Evolutionary conservation across 2,797 vertebrate genomes (phyloP).

Genomic region (Tokudaia muenninki): DNA sequence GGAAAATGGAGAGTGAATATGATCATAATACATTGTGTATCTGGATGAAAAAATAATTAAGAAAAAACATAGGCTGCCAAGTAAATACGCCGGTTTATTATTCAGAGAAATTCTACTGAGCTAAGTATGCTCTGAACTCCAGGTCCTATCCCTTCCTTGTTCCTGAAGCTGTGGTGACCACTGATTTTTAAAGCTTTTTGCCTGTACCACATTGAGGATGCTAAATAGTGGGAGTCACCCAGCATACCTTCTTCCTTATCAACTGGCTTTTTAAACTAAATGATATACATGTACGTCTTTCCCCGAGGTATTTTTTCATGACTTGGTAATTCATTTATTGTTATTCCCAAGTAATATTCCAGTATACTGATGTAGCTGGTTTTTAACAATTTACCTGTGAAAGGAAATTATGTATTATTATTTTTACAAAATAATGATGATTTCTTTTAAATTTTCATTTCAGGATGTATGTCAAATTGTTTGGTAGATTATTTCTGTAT

Average conservation of each 20-base stretch:
- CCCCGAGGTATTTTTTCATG: neutral
- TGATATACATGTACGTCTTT: neutral
- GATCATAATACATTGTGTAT: neutral
- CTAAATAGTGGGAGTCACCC: neutral
- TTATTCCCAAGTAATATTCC: neutral
- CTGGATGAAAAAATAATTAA: neutral
- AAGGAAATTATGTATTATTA: neutral
- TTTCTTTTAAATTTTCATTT: constrained; percentile 30
- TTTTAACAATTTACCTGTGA: neutral
- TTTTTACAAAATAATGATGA: neutral
- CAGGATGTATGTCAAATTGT: neutral
- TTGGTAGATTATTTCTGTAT: neutral
- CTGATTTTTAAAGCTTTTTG: neutral
- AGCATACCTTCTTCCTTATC: neutral
- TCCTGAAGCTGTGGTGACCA: neutral
- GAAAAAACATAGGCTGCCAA: neutral
- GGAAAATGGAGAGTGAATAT: neutral
- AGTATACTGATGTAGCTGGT: neutral
- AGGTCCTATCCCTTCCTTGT: neutral
- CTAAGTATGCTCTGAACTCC: neutral
- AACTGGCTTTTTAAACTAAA: neutral
- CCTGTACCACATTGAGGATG: neutral
- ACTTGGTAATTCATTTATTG: neutral
- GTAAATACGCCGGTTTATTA: neutral
- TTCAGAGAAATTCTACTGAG: neutral